Conservation (phyloP, 2,113 vertebrate genomes). For the Thymallus thymallus region DNA sequence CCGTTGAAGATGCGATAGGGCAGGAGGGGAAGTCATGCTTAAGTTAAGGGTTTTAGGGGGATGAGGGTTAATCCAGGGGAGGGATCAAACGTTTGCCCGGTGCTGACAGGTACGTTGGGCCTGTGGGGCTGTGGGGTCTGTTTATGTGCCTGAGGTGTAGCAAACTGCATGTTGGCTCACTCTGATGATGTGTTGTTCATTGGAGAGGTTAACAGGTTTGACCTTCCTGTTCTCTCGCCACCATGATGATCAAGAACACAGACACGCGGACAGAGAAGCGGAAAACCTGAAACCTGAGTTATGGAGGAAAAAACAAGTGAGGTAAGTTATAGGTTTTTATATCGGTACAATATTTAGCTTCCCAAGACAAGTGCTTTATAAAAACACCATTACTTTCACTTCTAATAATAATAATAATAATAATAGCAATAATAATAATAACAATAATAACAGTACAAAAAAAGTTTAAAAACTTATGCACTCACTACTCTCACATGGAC, state of each 20-base stretch:
- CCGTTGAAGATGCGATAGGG: not conserved
- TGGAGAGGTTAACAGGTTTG: constrained; percentile 73
- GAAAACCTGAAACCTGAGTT: constrained; percentile 9
- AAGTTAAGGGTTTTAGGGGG: constrained; percentile 30
- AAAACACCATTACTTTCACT: not conserved
- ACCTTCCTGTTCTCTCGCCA: constrained; percentile 43
- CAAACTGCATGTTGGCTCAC: constrained; percentile 33
- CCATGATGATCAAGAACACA: constrained; percentile 25
- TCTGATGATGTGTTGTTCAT: constrained; percentile 57
- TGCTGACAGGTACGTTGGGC: constrained; percentile 60
- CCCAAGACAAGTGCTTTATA: not conserved
- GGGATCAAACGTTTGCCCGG: constrained; percentile 49
- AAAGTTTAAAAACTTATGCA: too few relatives aligned
- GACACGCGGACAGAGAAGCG: constrained; percentile 22
- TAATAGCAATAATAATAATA: too few relatives aligned
- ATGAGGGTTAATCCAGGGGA: constrained; percentile 28
- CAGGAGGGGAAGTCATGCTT: constrained; percentile 22
- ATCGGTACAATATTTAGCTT: not conserved
- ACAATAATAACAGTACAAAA: too few relatives aligned
- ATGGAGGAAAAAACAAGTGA: constrained; percentile 15
- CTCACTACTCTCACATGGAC: too few relatives aligned
- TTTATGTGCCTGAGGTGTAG: constrained; percentile 52
- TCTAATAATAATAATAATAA: not conserved
- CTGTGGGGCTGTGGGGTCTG: constrained; percentile 53
- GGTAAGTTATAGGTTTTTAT: not conserved